Percentiles rank a stretch among this genome's conserved stretches.
Evolutionary conservation across 2,888 invertebrate genomes (phyloP).

Genomic region (Nemotelus nigrinus): DNA sequence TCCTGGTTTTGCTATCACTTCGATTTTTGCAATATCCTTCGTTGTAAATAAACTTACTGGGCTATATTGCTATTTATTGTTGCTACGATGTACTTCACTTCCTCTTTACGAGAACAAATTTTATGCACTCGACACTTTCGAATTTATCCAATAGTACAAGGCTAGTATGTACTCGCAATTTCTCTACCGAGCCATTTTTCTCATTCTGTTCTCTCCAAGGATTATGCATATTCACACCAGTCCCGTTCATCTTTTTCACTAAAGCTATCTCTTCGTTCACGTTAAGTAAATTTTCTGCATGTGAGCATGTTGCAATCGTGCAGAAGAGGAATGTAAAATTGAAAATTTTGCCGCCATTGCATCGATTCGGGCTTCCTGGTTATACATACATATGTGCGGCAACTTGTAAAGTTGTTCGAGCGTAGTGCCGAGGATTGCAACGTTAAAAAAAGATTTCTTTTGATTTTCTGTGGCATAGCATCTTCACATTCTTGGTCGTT

Average conservation of each 20-base stretch:
- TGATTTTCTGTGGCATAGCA: not conserved
- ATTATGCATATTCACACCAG: not conserved
- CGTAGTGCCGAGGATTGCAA: not conserved
- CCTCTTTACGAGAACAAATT: too few species aligned
- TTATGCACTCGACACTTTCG: too few species aligned
- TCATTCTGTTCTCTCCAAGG: not conserved
- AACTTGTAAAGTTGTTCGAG: not conserved
- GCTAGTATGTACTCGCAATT: not conserved
- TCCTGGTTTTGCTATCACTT: too few species aligned
- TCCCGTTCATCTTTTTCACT: constrained; percentile 8
- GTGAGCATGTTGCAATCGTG: not conserved
- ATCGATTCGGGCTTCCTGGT: not conserved
- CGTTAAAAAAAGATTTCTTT: not conserved
- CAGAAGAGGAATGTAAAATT: constrained; percentile 16
- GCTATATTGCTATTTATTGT: not conserved
- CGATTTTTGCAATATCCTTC: too few species aligned
- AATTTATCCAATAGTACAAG: not conserved
- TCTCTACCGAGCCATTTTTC: not conserved
- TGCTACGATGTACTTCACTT: too few species aligned
- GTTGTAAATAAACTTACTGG: too few species aligned
- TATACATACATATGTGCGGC: not conserved
- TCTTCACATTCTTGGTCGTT: not conserved
- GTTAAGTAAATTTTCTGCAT: constrained; percentile 17
- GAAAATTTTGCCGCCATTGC: constrained; percentile 8
- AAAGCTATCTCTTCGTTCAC: constrained; percentile 1